Evolutionary conservation across 2,888 invertebrate genomes (phyloP), one percentile per base, ranked within the genome.

Genomic region (Philaethria dido): DNA sequence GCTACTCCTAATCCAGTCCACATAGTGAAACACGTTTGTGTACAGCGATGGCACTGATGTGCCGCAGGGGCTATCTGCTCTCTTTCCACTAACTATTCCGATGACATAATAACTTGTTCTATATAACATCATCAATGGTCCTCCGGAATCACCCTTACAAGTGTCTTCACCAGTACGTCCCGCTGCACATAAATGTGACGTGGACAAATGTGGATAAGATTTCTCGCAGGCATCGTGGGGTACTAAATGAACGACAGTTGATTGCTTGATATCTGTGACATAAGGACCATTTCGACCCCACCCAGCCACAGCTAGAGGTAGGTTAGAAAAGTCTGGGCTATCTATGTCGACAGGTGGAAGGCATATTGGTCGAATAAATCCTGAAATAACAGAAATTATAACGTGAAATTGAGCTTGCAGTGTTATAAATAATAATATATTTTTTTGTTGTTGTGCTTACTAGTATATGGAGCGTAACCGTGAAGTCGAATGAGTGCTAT

Each of bases 121-220:
- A 66, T 86, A 87, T 20, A 86, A 44, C 74, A 85, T 84, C 92
- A 92, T 92, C 22, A 92, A 75, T 1, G 92, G 92, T 6, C 91
- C 91, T 20, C 92, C 92, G 2, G 92, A 92, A 73, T 92, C 92
- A 2, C 92, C 92, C 76, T 89, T 89, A 72, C 92, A 92, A 5
- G 92, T 89, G 67, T 92, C 92, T 71, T 90, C 82, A 0, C 91
- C 90, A 0, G 79, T 84, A 39, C 85, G 82, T 0, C 89, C 91
- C 8, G 85, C 87, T 4, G 92, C 92, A 73, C 91, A 92, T n/a
- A 92, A 68, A 72, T 90, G 90, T 2, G 80, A 72, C 0, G 76
- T 77, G 2, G 85, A 81, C 42, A 92, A 75, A 39, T 74, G 74
- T 0, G 87, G 81, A 64, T 92, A 92, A 64, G 76, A 83, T 42